Evolutionary conservation across 2,797 vertebrate species (phyloP).

Genomic region (Thamnophis elegans): DNA sequence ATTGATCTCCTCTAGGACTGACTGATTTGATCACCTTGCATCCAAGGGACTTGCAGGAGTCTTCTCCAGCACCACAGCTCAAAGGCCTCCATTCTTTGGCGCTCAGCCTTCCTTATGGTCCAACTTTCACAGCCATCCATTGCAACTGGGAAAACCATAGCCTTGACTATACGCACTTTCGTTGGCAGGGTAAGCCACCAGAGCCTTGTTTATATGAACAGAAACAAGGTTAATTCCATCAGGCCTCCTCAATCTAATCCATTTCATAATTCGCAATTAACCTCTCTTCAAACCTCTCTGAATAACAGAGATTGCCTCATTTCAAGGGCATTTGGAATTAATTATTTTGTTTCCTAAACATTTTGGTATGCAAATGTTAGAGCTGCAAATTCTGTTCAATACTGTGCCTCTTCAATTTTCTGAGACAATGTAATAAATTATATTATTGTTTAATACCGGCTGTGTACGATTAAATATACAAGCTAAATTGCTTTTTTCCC

Average conservation of each 20-base stretch:
- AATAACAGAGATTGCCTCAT: neutral
- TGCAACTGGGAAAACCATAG: no score
- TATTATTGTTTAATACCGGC: neutral
- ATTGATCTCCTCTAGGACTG: no score
- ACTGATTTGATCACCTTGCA: no score
- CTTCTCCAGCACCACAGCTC: no score
- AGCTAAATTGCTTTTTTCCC: neutral
- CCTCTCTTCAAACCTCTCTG: neutral
- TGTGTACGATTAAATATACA: neutral
- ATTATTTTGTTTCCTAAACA: neutral
- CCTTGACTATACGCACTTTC: no score
- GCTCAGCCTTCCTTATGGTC: no score
- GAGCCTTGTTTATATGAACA: neutral
- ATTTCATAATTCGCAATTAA: neutral
- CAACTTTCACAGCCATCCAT: no score
- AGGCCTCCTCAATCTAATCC: neutral
- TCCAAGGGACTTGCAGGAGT: no score
- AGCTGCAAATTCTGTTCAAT: neutral
- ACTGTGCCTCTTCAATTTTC: neutral
- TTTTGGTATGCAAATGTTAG: neutral
- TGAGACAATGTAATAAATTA: neutral
- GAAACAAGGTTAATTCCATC: neutral
- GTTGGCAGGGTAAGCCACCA: no score
- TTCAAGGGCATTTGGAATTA: neutral
- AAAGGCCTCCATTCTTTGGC: no score